phyloP scores from a whole-genome alignment of 2,113 vertebrate species.

The Saimiri boliviensis region DNA sequence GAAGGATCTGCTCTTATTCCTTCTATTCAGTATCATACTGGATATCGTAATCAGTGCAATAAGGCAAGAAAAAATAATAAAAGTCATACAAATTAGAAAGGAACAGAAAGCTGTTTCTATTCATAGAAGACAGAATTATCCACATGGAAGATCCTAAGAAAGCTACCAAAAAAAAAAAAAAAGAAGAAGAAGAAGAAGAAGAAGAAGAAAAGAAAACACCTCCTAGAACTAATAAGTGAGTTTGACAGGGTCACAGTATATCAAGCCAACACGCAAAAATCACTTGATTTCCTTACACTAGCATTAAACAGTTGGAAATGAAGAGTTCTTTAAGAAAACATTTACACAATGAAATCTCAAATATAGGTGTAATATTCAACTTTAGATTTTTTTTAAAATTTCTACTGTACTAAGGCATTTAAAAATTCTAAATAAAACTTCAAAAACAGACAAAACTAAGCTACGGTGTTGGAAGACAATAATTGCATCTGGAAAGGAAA shows the following conservation, averaged over 20 bases:
- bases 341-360: neutral
- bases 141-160: neutral
- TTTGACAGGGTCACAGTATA: neutral
- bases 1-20: neutral
- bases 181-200: neutral
- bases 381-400: neutral
- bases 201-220: neutral
- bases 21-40: neutral
- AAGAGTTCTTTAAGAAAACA: neutral
- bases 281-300: neutral
- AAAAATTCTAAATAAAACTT: neutral
- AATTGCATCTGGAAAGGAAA: neutral
- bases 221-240: neutral
- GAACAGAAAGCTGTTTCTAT: neutral
- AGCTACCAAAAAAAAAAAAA: neutral
- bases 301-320: neutral
- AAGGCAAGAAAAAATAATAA: neutral
- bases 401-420: neutral
- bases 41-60: neutral
- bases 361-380: neutral
- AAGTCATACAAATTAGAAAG: neutral
- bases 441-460: slow-evolving; percentile 4
- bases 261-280: neutral
- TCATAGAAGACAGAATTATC: neutral
- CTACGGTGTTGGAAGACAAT: neutral